Evolutionary conservation across 1,140 invertebrate species (phyloP).

Genomic region (Zaprionus africanus): DNA sequence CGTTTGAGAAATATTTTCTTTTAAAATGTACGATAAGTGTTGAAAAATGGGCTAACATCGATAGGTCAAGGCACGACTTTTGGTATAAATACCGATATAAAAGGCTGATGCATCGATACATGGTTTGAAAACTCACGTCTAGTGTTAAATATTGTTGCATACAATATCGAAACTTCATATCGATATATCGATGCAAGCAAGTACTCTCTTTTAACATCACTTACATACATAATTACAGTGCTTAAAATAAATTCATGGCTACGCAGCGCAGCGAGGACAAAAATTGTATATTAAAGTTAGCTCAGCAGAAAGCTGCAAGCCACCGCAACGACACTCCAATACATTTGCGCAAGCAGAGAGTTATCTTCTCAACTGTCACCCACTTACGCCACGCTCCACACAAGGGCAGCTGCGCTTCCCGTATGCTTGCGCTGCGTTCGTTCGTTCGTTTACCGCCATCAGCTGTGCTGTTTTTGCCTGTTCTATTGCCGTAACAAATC

Average conservation of each 20-base stretch:
- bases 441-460: neutral
- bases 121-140: too few relatives aligned
- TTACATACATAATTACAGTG: neutral
- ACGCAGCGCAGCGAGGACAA: neutral
- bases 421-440: neutral
- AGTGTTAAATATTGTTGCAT: too few relatives aligned
- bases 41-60: too few relatives aligned
- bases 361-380: conserved; percentile 43
- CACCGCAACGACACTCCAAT: neutral
- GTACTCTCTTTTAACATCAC: too few relatives aligned
- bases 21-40: too few relatives aligned
- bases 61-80: too few relatives aligned
- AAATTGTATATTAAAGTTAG: neutral
- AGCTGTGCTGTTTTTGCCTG: conserved; percentile 40
- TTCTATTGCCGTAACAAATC: conserved; percentile 78
- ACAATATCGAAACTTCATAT: too few relatives aligned
- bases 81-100: too few relatives aligned
- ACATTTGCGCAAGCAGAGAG: conserved; percentile 14
- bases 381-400: neutral
- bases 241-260: neutral
- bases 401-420: neutral
- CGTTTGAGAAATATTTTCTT: too few relatives aligned
- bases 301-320: neutral
- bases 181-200: neutral
- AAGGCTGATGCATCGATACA: too few relatives aligned